Conservation (phyloP, 2,797 vertebrate species). For the Argentina silus region DNA sequence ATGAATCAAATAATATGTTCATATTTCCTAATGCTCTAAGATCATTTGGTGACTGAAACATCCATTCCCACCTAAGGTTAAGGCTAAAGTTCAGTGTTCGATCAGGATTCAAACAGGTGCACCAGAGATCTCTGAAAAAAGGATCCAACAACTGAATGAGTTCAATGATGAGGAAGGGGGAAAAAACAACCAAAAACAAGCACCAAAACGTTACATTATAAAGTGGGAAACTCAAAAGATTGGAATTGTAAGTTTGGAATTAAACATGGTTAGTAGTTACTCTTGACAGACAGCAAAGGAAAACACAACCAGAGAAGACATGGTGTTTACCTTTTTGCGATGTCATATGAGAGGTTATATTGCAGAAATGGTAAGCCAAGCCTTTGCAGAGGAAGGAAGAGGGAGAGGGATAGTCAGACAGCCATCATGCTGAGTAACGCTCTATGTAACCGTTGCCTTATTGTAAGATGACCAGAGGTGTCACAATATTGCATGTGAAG, state of each 20-base stretch:
- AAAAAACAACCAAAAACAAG: too few relatives aligned
- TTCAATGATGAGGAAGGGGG: too few relatives aligned
- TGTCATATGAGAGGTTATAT: slow-evolving; percentile 65
- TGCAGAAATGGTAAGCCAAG: slow-evolving; percentile 78
- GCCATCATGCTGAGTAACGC: slow-evolving; percentile 15
- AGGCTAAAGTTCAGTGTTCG: too few relatives aligned
- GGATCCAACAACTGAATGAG: too few relatives aligned
- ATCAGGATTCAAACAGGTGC: too few relatives aligned
- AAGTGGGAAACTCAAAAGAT: slow-evolving; percentile 2
- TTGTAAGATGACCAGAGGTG: not conserved
- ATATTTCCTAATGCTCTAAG: too few relatives aligned
- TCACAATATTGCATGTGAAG: not conserved
- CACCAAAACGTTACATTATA: not conserved
- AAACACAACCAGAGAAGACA: slow-evolving; percentile 4
- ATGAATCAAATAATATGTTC: too few relatives aligned
- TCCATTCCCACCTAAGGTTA: too few relatives aligned
- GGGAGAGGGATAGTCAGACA: slow-evolving; percentile 50
- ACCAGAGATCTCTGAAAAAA: too few relatives aligned
- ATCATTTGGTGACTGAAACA: too few relatives aligned
- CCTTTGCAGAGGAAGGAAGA: slow-evolving; percentile 65
- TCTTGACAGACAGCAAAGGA: slow-evolving; percentile 10
- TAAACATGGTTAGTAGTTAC: not conserved
- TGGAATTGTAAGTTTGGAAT: not conserved
- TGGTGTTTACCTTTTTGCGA: slow-evolving; percentile 74
- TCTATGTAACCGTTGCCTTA: not conserved